These are phyloP conservation scores for Marmota flaviventris DNA, from an alignment of 2,113 vertebrate species.

Conservation along the genomic window DNA sequence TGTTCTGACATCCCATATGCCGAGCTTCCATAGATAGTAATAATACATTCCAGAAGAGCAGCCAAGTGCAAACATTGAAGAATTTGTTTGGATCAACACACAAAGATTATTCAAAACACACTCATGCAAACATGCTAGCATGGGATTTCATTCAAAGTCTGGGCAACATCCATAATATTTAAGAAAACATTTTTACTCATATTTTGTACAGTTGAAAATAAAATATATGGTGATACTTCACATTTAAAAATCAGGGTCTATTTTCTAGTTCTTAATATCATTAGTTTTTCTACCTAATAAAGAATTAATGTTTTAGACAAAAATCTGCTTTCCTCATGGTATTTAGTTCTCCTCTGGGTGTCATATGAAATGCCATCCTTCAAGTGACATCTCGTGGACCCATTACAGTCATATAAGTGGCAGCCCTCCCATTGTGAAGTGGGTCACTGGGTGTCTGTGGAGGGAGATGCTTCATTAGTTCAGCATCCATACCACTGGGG, in stretches of 20 bases:
- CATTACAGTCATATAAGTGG: not conserved
- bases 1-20: not conserved
- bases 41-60: not conserved
- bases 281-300: slow-evolving; percentile 14
- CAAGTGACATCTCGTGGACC: not conserved
- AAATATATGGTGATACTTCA: not conserved
- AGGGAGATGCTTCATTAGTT: not conserved
- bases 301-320: slow-evolving; percentile 17
- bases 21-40: not conserved
- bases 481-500: not conserved
- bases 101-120: not conserved
- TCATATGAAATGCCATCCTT: not conserved
- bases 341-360: slow-evolving; percentile 7
- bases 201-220: not conserved
- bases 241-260: not conserved
- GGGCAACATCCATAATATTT: not conserved
- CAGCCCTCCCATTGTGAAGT: not conserved
- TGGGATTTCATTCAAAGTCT: not conserved
- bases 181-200: not conserved
- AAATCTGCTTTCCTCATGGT: not conserved
- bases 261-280: slow-evolving; percentile 22
- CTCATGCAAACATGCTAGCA: not conserved
- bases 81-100: not conserved
- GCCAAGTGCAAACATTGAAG: not conserved
- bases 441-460: not conserved